These are phyloP conservation scores for Lepidocyrtoides sp. DNA, from an alignment of 2,888 invertebrate species.

Conservation along the genomic window DNA sequence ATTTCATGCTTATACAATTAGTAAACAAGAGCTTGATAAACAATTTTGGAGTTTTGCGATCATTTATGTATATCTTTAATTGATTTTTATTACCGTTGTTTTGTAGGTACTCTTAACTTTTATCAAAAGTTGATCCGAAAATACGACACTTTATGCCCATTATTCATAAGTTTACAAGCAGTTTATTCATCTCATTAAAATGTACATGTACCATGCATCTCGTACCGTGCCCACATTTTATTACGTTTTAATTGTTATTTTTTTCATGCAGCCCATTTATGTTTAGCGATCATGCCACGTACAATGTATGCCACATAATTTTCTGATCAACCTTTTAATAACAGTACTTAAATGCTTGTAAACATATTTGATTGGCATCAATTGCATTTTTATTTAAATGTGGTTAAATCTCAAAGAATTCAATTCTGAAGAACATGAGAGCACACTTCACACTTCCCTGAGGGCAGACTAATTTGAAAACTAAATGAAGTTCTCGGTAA, in stretches of 20 bases:
- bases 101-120: background rate
- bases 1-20: background rate
- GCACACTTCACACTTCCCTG: constrained; percentile 9
- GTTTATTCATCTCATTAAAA: background rate
- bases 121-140: background rate
- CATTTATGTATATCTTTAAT: background rate
- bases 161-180: background rate
- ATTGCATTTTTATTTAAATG: background rate
- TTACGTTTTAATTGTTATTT: constrained; percentile 12
- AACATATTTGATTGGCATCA: constrained; percentile 18
- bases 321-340: constrained; percentile 41
- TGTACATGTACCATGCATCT: too few relatives aligned
- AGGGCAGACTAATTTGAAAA: constrained; percentile 36
- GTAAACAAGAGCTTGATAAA: background rate
- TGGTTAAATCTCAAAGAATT: background rate
- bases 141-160: background rate
- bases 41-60: constrained; percentile 39
- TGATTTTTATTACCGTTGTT: constrained; percentile 20
- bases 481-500: constrained; percentile 26
- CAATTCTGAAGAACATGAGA: background rate
- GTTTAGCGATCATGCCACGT: background rate
- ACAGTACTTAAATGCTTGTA: constrained; percentile 14
- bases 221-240: background rate
- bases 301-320: constrained; percentile 36
- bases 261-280: background rate